Conservation (phyloP, 2,113 vertebrate species). For the Acinonyx jubatus region DNA sequence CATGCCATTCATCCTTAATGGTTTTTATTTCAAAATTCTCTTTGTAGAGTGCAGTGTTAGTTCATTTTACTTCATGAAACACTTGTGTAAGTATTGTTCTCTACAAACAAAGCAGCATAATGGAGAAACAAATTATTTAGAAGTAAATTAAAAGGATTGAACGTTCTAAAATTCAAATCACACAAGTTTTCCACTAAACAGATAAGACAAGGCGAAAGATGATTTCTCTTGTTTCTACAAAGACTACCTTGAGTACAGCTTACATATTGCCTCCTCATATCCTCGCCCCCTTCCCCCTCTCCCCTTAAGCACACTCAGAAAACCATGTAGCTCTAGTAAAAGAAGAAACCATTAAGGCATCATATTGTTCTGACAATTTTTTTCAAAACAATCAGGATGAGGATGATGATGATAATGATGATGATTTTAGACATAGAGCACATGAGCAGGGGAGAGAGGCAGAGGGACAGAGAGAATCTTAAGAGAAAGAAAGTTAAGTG, state of each 20-base stretch:
- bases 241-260: not conserved
- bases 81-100: slow-evolving; percentile 54
- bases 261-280: too few species aligned
- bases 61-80: slow-evolving; percentile 70
- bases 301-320: not conserved
- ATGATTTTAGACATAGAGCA: too few species aligned
- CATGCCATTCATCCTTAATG: slow-evolving; percentile 38
- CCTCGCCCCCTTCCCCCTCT: too few species aligned
- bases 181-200: slow-evolving; percentile 35
- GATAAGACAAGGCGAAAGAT: not conserved
- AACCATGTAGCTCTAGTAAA: not conserved
- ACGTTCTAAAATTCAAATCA: slow-evolving; percentile 56
- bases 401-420: too few species aligned
- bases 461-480: too few species aligned
- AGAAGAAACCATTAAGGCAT: not conserved
- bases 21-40: slow-evolving; percentile 71
- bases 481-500: too few species aligned
- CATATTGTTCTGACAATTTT: not conserved
- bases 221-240: not conserved
- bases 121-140: slow-evolving; percentile 58
- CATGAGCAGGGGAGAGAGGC: too few species aligned
- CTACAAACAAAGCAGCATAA: slow-evolving; percentile 71
- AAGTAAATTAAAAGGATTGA: slow-evolving; percentile 55
- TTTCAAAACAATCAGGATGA: not conserved
- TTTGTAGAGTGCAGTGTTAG: slow-evolving; percentile 46